Conservation (phyloP, 2,113 vertebrate species). For the Mola mola region DNA sequence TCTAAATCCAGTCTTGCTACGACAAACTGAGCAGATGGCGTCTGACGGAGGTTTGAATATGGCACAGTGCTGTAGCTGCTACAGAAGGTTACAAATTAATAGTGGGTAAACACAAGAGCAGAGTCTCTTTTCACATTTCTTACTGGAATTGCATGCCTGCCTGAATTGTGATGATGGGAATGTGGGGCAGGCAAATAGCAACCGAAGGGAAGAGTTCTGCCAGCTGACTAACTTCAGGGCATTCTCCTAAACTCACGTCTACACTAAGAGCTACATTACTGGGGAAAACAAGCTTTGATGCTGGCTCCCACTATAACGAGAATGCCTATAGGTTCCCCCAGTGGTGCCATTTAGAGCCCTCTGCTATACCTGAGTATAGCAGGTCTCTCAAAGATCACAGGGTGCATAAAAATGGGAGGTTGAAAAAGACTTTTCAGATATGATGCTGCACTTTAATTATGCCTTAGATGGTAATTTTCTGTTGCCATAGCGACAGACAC, state of each 20-base stretch:
- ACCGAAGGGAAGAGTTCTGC: conserved; percentile 37
- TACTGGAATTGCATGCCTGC: conserved; percentile 19
- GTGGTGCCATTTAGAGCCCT: neutral
- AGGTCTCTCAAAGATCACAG: conserved; percentile 7
- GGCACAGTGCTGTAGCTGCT: no score
- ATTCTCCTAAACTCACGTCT: conserved; percentile 34
- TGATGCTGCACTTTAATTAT: conserved; percentile 44
- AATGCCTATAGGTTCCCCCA: neutral
- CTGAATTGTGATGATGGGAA: conserved; percentile 36
- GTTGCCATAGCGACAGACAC: conserved; percentile 68
- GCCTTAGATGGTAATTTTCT: conserved; percentile 43
- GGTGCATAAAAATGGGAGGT: conserved; percentile 1
- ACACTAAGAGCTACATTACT: conserved; percentile 23
- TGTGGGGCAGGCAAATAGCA: conserved; percentile 14
- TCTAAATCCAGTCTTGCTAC: no score
- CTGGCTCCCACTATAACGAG: neutral
- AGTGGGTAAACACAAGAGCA: neutral
- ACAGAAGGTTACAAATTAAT: conserved; percentile 5
- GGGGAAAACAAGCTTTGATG: neutral
- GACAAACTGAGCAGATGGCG: no score
- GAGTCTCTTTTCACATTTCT: conserved; percentile 14
- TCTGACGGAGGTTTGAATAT: conserved; percentile 14
- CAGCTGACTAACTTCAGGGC: conserved; percentile 63
- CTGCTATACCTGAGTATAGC: neutral
- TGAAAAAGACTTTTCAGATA: conserved; percentile 27